Evolutionary conservation across 1,140 invertebrate genomes (phyloP).

Genomic region (Ceratitis capitata): DNA sequence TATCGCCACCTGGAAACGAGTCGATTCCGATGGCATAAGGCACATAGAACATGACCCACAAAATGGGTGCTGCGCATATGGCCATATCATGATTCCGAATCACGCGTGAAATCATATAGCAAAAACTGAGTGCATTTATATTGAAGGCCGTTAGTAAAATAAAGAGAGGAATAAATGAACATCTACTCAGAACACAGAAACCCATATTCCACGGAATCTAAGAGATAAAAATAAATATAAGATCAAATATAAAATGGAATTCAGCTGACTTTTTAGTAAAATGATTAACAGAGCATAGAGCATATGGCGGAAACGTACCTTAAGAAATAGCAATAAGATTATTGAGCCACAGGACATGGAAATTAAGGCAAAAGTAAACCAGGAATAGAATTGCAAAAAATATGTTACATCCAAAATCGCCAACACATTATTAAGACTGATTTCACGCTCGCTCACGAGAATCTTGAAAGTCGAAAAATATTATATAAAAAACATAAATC

Average conservation of each 20-base stretch:
- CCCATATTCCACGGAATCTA: conserved; percentile 51
- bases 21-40: conserved; percentile 48
- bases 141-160: conserved; percentile 46
- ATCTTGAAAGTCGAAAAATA: too few species aligned
- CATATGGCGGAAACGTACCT: too few species aligned
- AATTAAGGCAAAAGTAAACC: neutral
- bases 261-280: neutral
- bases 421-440: neutral
- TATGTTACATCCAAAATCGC: neutral
- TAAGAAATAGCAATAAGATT: neutral
- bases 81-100: conserved; percentile 44
- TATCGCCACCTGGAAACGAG: too few species aligned
- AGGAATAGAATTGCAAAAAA: neutral
- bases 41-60: conserved; percentile 51
- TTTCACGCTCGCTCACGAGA: neutral
- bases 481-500: too few species aligned
- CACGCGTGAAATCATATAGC: conserved; percentile 50
- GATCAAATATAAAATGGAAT: too few species aligned
- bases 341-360: neutral
- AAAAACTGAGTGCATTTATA: conserved; percentile 42
- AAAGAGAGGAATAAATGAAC: conserved; percentile 45
- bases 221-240: neutral
- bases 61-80: conserved; percentile 43
- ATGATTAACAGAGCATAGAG: neutral
- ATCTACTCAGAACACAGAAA: conserved; percentile 46